Evolutionary conservation across 2,113 vertebrate genomes (phyloP), one percentile per base, ranked within the genome.

Genomic region (Lagenorhynchus albirostris): DNA sequence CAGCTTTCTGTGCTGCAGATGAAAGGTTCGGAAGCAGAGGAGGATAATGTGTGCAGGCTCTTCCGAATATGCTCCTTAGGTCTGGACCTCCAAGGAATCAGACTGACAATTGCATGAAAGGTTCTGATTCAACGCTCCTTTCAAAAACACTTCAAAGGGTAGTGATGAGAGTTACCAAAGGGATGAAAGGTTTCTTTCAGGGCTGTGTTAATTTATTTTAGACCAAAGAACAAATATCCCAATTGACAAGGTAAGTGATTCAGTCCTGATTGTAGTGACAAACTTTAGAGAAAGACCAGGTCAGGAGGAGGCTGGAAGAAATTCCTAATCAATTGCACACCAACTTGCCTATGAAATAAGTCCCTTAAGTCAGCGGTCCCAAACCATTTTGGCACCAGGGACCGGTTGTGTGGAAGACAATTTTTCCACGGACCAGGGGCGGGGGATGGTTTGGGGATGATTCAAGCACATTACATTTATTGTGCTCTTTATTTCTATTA

Each of bases 171-270:
- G 74, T 96, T 50, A 95, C 60, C 60, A 77, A 83, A 68, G 60
- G 86, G 87, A 84, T 95, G 92, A 93, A 95, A 95, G 29, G 17
- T 84, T 96, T 92, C 95, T 96, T 96, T 97, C 86, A 65, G 83
- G 47, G 3, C 63, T 94, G 44, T 73, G 74, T 96, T 97, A 92
- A 96, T 96, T 95, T 96, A 96, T 84, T 89, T 95, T 93, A 97
- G 81, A 88, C 53, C 84, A 94, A 95, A 97, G 96, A 94, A 91
- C 92, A 96, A 88, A 84, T 80, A 95, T 89, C 87, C 92, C 96
- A 36, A 74, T 33, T 96, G 92, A 91, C 79, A 81, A 87, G 25
- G n/a, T 65, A 77, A 73, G 63, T 76, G 82, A 96, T 81, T 96
- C 50, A 74, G 65, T 89, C 76, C 76, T 91, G 94, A 89, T 74